Base-by-base conservation (phyloP, 1,140 invertebrate genomes). In the Heliothis virescens region DNA sequence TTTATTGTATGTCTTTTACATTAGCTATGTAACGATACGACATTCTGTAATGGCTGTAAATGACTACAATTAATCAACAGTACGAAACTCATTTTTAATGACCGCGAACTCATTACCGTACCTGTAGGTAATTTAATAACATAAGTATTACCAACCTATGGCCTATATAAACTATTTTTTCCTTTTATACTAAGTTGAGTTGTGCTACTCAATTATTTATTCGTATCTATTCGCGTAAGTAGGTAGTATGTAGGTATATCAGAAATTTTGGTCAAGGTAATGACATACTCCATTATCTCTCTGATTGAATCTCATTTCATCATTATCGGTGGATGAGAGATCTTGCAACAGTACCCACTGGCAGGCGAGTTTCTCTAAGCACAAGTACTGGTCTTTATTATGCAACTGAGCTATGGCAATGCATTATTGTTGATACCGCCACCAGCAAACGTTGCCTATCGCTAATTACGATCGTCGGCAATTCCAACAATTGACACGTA, bases 31-130 rank as follows among this genome's bases (percentile, higher is more conserved):
- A 7, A 41, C 53, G 53, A 73, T 63, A 26, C 34, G 47, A 79
- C 69, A 63, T 80, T 71, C 34, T 80, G 48, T 62, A 47, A 63
- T 18, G 13, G n/a, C 52, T n/a, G 53, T 62, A 59, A 74, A 75
- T 48, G 26, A 9, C 55, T 18, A 77, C 65, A 71, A 73, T 75
- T 55, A 50, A 73, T 3, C 63, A 80, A 78, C 80, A 79, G 82
- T 78, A 81, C 78, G 82, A 73, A 77, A 50, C 52, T 59, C 65
- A 48, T 34, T 63, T 71, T n/a, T 83, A 87, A 82, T 75, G 82
- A 86, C 86, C 82, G 63, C 86, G 85, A 85, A 83, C 83, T 85
- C 77, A 83, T 78, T 85, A 80, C 74, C 80, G 78, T 81, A 79
- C 21, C n/a, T n/a, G n/a, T n/a, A 26, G 21, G 21, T 83, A 80